Evolutionary conservation across 2,888 invertebrate species (phyloP), one percentile per base, ranked within the genome.

Genomic region (Norana najaformis): DNA sequence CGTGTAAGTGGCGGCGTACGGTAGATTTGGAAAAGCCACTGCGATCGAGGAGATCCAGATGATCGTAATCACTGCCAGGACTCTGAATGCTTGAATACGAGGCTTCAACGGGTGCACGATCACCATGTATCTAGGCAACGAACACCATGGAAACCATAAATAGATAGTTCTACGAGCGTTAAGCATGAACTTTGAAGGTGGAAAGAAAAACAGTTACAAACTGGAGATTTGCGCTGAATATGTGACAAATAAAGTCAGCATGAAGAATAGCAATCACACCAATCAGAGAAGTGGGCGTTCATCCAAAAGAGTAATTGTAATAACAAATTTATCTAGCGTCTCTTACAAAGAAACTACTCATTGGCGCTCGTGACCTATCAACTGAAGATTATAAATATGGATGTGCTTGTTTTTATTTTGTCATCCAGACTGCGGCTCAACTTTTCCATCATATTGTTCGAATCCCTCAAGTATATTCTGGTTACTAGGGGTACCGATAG

Each of bases 41-140:
- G 96, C 95, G 95, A 97, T 96, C 88, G 98, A 97, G n/a, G 97
- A 96, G 88, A 96, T 93, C 98, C 98, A 98, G 92, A 98, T 98
- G 53, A 96, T 95, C 4, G 96, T 96, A 89, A 98, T 97, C 93
- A 97, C 97, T 90, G 97, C 95, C 90, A 97, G 96, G 0, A 98
- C 97, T 92, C 96, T 96, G 14, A 96, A 96, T 92, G 97, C 97
- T 0, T 98, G 97, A 96, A 98, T 97, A 92, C 98, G 96, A 0
- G 97, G 97, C 92, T 97, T 96, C 93, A 98, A 96, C 0, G 98
- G 98, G 93, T 97, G 96, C 83, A 98, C 97, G 92, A 98, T 98
- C 2, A 98, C 98, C 95, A 98, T 96, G 94, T 98, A 98, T 95
- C 98, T 98, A 85, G 37, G 37, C 85, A 85, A 37, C 69, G n/a